Base-by-base conservation (phyloP, 2,113 vertebrate genomes). In the Corythoichthys intestinalis region DNA sequence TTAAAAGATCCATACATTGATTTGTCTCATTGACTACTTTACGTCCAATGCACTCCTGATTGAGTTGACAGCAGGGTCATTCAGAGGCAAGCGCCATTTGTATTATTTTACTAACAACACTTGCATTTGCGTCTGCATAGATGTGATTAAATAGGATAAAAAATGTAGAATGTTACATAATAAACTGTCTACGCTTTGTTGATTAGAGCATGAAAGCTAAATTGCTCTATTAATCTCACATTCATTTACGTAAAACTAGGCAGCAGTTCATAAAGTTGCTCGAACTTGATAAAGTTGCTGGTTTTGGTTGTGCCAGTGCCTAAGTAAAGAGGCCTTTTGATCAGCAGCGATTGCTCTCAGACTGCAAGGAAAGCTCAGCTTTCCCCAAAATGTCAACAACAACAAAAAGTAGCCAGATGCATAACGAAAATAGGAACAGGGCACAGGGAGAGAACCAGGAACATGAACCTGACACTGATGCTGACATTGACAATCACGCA, bases 11-110 rank as follows among this genome's bases (percentile, higher is more conserved):
- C 48, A 66, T 86, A 75, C 52, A 88, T 85, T 68, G 78, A 85
- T 84, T 70, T n/a, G 13, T 47, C 68, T 78, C 68, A 86, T 79
- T 83, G 82, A 84, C 76, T 68, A 20, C 74, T 80, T 83, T 78
- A 69, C 77, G 81, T 85, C 57, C 77, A 69, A 66, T 12, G 41
- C 75, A 61, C 46, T 20, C 58, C 50, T 78, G 81, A 84, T 35
- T 66, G 69, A 83, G 66, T 72, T 54, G 66, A 67, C 61, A 58
- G 46, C 48, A 66, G 74, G 76, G 80, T 78, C 76, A 81, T 64
- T 58, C 68, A 69, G 70, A 81, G 83, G 68, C 73, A 74, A 76
- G 61, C 67, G 10, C 14, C 14, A 59, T 17, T 37, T 37, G 14
- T 13, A 60, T 60, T 17, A 66, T 47, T 59, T 35, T 35, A 13